These are phyloP conservation scores for Acipenser transmontanus DNA, from an alignment of 2,797 vertebrate genomes.

Conservation along the genomic window DNA sequence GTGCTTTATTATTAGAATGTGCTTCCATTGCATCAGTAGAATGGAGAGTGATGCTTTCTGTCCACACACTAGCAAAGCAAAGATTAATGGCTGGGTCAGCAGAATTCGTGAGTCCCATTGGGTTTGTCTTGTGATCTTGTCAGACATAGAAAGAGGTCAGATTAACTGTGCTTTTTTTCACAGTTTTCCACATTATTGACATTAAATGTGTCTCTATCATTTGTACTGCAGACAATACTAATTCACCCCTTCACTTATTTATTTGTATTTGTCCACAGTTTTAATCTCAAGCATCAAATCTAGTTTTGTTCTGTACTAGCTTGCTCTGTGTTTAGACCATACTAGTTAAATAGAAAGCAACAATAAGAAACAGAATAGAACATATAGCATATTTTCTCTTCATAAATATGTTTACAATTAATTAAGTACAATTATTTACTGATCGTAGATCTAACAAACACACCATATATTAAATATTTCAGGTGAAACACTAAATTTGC, in stretches of 20 bases:
- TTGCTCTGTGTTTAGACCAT: background rate
- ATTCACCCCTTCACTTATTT: background rate
- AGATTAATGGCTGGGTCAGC: constrained; percentile 48
- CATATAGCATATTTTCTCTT: background rate
- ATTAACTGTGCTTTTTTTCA: constrained; percentile 25
- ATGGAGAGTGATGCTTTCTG: constrained; percentile 37
- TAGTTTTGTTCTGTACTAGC: background rate
- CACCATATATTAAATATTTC: background rate
- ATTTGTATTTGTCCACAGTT: background rate
- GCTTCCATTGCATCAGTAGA: constrained; percentile 32
- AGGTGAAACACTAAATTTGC: background rate
- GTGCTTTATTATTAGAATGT: constrained; percentile 24
- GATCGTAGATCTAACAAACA: background rate
- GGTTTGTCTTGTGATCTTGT: constrained; percentile 39
- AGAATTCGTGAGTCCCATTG: constrained; percentile 35
- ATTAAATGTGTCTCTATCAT: background rate
- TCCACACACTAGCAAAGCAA: constrained; percentile 34
- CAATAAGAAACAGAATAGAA: background rate
- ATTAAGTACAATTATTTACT: background rate
- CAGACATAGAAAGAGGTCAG: constrained; percentile 42
- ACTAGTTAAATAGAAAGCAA: background rate
- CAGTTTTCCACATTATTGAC: constrained; percentile 6
- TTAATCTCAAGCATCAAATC: background rate
- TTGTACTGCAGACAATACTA: background rate
- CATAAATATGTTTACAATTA: background rate